Percentiles rank a stretch among this genome's conserved stretches.
Evolutionary conservation across 2,113 vertebrate species (phyloP).

Genomic region (Podarcis raffonei): DNA sequence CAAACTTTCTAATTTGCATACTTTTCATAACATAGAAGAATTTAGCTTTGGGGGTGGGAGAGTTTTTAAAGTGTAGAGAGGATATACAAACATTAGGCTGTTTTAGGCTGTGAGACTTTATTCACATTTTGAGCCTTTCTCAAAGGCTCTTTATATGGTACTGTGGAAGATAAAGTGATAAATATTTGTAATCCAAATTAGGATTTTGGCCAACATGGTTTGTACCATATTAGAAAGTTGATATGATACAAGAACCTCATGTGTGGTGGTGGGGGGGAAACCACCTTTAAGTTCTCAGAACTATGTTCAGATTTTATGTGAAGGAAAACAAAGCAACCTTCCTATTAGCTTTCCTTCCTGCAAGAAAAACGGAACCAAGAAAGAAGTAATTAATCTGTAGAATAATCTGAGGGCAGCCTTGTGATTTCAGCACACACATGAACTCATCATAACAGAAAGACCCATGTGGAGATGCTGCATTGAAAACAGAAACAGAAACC

Average conservation of each 20-base stretch:
- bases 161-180: neutral
- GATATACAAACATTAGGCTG: neutral
- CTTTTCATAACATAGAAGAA: neutral
- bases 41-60: neutral
- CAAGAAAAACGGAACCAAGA: neutral
- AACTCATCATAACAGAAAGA: constrained; percentile 23
- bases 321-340: constrained; percentile 35
- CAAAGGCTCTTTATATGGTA: neutral
- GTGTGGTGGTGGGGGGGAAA: neutral
- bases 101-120: neutral
- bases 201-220: neutral
- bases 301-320: neutral
- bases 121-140: neutral
- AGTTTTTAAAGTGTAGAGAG: neutral
- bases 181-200: neutral
- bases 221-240: neutral
- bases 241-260: neutral
- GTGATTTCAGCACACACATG: constrained; percentile 13
- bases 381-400: constrained; percentile 33
- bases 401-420: neutral
- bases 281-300: neutral
- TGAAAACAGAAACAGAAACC: neutral
- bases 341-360: neutral
- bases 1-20: neutral
- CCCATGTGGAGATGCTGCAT: constrained; percentile 34